Base-by-base conservation (phyloP, 2,888 invertebrate species). In the Drosophila atroscutellata region DNA sequence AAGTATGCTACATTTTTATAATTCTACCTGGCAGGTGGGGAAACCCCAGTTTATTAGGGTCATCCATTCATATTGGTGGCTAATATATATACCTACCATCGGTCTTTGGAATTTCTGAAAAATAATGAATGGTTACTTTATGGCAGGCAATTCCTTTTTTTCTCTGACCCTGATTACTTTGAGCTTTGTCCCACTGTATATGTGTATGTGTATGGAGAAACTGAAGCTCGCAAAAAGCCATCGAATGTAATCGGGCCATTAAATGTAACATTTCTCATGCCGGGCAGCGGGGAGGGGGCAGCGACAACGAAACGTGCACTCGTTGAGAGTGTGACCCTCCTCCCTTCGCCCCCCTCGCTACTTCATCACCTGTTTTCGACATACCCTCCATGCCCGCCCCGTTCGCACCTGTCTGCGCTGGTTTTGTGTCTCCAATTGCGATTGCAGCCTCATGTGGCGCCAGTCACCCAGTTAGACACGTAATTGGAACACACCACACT, bases 361-460 rank as follows among this genome's bases (percentile, higher is more conserved):
- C 28, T 24, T 20, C 20, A 24, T 24, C 30, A 7, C 3, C 7
- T 2, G 24, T 2, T 24, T 8, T 26, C 9, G 24, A 18, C 20
- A 32, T 32, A 30, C 42, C 58, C 36, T n/a, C n/a, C 13, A 24
- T 24, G 24, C 24, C 50, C 5, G 11, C 50, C n/a, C 52, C n/a
- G 34, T 50, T 57, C 45, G 9, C 52, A 15, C 30, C 34, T 20
- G 58, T 64, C 69, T 56, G 52, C 51, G 50, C 45, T 15, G 15
- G 11, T 45, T 30, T 32, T 61, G 58, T 50, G 68, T 74, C 83
- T 81, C 81, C 57, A 69, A 72, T 81, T 80, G 65, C 82, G 70
- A 45, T 62, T 59, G 77, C 63, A 79, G 84, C 81, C 74, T 83
- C 84, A 67, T 77, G 84, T 79, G 83, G 84, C 84, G 84, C 81